Conservation (phyloP, 64 coral and sea anemone species). For the Cladopsammia gracilis region DNA sequence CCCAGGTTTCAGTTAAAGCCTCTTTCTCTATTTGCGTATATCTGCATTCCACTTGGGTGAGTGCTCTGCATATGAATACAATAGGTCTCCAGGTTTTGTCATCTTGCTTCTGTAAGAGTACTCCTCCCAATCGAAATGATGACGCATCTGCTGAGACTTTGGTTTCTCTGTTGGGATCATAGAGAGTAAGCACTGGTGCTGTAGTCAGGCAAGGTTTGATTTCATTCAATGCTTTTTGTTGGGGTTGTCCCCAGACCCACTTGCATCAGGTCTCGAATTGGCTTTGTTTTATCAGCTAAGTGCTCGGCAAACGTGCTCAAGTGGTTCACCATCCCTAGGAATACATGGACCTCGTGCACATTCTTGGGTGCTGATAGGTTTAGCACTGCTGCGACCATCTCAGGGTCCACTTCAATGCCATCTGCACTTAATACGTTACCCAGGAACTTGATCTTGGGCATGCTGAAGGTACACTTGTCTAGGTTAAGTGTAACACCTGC, state of each 20-base stretch:
- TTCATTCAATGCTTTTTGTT: too few relatives aligned
- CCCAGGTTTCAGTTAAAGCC: too few relatives aligned
- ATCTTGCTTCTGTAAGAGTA: too few relatives aligned
- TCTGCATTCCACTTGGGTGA: too few relatives aligned
- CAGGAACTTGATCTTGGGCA: conserved; percentile 34
- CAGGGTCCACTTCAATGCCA: conserved; percentile 17
- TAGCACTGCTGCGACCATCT: conserved; percentile 8
- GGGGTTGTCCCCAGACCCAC: too few relatives aligned
- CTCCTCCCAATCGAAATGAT: conserved; percentile 62
- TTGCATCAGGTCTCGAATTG: not conserved
- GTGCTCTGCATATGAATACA: conserved; percentile 41
- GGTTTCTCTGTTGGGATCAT: too few relatives aligned
- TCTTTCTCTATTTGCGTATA: too few relatives aligned
- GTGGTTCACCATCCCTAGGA: conserved; percentile 12
- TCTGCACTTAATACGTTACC: not conserved
- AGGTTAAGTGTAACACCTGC: conserved; percentile 52
- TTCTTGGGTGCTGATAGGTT: conserved; percentile 3
- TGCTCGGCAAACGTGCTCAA: too few relatives aligned
- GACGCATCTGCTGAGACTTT: conserved; percentile 61
- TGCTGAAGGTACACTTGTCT: too few relatives aligned
- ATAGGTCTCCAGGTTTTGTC: conserved; percentile 53
- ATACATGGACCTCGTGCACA: not conserved
- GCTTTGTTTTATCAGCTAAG: conserved; percentile 35
- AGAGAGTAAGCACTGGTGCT: too few relatives aligned
- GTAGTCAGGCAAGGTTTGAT: too few relatives aligned